phyloP scores from a whole-genome alignment of 2,888 invertebrate species.

The Rhagonycha fulva region DNA sequence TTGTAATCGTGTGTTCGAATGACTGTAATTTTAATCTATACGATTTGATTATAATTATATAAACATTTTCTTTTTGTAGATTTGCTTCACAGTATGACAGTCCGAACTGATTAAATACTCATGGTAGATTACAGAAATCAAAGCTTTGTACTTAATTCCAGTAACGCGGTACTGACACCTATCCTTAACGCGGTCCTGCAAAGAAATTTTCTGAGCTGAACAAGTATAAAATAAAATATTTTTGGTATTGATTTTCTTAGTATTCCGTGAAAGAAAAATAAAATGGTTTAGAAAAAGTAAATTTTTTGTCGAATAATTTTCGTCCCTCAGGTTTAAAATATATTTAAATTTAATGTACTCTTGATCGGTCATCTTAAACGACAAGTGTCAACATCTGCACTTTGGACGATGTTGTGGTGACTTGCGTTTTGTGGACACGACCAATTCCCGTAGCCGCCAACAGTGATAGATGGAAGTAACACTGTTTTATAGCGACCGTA shows the following conservation, averaged over 20 bases:
- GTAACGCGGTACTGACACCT: too few species aligned
- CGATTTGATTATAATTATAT: too few species aligned
- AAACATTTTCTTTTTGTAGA: too few species aligned
- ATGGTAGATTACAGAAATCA: too few species aligned
- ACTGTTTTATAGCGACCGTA: constrained; percentile 50
- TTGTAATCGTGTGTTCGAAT: too few species aligned
- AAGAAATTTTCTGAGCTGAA: too few species aligned
- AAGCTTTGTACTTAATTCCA: too few species aligned
- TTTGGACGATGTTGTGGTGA: constrained; percentile 33
- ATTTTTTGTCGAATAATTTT: neutral
- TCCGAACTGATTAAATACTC: too few species aligned
- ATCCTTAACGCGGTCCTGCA: too few species aligned
- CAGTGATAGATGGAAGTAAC: constrained; percentile 40
- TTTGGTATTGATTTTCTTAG: neutral
- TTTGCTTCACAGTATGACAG: too few species aligned
- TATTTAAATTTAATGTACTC: constrained; percentile 2
- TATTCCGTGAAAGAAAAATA: neutral
- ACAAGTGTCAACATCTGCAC: constrained; percentile 34
- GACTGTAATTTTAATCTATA: too few species aligned
- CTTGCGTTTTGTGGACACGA: constrained; percentile 41
- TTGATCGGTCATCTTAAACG: constrained; percentile 28
- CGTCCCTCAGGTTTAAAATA: neutral
- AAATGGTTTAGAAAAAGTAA: neutral
- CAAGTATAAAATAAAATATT: neutral
- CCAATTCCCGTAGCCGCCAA: constrained; percentile 48